These are phyloP conservation scores for Drosophila funebris DNA, from an alignment of 1,140 invertebrate species.

Conservation along the genomic window DNA sequence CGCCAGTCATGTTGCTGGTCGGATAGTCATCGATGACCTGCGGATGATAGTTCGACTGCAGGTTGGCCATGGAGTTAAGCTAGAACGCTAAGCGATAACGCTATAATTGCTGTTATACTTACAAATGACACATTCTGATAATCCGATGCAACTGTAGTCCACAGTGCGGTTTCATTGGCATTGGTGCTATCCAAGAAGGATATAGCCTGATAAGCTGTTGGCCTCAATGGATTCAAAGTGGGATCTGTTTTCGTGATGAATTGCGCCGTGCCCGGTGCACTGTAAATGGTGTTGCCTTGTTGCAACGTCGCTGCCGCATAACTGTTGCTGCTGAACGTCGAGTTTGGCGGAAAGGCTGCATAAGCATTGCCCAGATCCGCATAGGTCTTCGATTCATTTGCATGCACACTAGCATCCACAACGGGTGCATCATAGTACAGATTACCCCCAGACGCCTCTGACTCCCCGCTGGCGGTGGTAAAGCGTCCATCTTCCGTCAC, in stretches of 20 bases:
- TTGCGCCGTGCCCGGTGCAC: constrained; percentile 52
- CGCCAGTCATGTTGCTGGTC: constrained; percentile 51
- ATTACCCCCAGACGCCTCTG: constrained; percentile 39
- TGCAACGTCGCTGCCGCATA: constrained; percentile 59
- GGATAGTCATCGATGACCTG: constrained; percentile 78
- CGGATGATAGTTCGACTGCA: constrained; percentile 65
- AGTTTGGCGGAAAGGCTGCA: constrained; percentile 51
- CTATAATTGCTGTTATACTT: constrained; percentile 38
- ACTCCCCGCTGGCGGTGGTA: constrained; percentile 32
- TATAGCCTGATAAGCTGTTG: constrained; percentile 61
- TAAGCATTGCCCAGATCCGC: constrained; percentile 77
- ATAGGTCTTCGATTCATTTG: constrained; percentile 77
- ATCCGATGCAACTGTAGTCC: constrained; percentile 51
- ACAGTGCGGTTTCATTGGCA: constrained; percentile 49
- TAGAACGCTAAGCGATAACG: background rate
- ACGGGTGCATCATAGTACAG: constrained; percentile 67
- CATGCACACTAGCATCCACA: constrained; percentile 57
- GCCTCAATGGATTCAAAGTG: constrained; percentile 58
- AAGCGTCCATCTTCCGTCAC: constrained; percentile 68
- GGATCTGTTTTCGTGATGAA: constrained; percentile 73
- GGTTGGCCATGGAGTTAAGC: constrained; percentile 8
- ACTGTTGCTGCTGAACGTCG: constrained; percentile 59
- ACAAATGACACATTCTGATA: constrained; percentile 66
- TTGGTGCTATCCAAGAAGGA: constrained; percentile 45
- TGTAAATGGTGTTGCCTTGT: constrained; percentile 71